Conservation (phyloP, 2,113 vertebrate species). For the Atherinomorus stipes region DNA sequence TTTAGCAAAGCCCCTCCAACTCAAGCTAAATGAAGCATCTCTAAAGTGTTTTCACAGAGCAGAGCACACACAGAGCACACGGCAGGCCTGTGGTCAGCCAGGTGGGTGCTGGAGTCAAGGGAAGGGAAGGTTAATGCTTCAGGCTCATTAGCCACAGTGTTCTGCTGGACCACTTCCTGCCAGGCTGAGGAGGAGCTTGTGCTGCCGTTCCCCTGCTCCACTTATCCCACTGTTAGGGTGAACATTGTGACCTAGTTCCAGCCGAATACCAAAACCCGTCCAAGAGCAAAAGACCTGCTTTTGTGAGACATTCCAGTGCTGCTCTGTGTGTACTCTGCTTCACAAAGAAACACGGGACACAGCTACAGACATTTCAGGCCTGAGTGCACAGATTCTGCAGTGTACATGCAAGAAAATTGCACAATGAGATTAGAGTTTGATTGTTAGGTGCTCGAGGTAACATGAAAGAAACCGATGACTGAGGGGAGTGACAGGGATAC, state of each 20-base stretch:
- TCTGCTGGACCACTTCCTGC: constrained; percentile 68
- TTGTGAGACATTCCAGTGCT: constrained; percentile 76
- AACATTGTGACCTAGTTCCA: constrained; percentile 79
- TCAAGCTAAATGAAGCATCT: constrained; percentile 49
- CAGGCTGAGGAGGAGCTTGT: constrained; percentile 60
- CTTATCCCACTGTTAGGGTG: constrained; percentile 74
- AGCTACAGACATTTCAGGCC: constrained; percentile 39
- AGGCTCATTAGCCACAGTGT: constrained; percentile 72
- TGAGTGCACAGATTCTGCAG: constrained; percentile 3
- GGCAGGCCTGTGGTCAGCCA: constrained; percentile 46
- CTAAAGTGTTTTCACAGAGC: constrained; percentile 47
- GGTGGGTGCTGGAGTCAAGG: constrained; percentile 67
- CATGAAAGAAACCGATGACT: neutral
- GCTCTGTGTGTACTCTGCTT: constrained; percentile 60
- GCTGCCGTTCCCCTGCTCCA: constrained; percentile 67
- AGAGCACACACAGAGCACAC: constrained; percentile 24
- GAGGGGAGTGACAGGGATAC: neutral
- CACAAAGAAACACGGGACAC: constrained; percentile 43
- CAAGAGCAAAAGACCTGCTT: constrained; percentile 69
- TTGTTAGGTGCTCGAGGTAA: neutral
- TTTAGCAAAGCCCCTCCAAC: constrained; percentile 18
- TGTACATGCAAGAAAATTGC: neutral
- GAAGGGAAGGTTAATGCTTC: constrained; percentile 71
- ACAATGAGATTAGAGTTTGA: constrained; percentile 12
- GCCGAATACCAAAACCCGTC: constrained; percentile 70